These are phyloP conservation scores for Aphrophora alni DNA, from an alignment of 2,888 invertebrate species.

Conservation along the genomic window DNA sequence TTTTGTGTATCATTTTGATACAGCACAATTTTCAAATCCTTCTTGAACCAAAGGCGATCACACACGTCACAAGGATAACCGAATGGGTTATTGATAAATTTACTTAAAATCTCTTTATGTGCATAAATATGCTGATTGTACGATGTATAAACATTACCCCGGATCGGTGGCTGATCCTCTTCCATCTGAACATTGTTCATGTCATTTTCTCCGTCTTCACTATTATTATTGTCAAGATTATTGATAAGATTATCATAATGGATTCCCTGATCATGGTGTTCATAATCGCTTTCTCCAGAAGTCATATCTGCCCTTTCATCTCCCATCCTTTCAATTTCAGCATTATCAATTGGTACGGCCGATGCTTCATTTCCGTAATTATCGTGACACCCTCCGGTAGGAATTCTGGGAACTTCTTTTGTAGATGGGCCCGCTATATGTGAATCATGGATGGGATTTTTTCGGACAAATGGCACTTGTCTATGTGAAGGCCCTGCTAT, in stretches of 20 bases:
- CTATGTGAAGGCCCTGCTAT: too few species aligned
- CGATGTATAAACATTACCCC: neutral
- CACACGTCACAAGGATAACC: neutral
- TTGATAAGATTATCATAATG: neutral
- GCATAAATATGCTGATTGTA: neutral
- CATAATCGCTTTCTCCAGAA: too few species aligned
- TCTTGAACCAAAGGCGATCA: neutral
- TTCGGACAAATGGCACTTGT: neutral
- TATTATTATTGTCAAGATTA: neutral
- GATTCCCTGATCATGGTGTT: neutral
- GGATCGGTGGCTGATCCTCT: neutral
- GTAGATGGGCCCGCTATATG: neutral
- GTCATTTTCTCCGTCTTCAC: too few species aligned
- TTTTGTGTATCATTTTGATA: neutral
- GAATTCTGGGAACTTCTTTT: neutral
- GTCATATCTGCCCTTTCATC: neutral
- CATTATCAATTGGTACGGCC: slow-evolving; percentile 2
- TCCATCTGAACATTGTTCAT: neutral
- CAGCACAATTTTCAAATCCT: neutral
- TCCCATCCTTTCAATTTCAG: neutral
- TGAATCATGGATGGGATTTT: neutral
- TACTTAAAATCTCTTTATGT: neutral
- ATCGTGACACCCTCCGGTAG: neutral
- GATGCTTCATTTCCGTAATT: neutral
- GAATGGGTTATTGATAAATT: neutral